Percentiles rank a stretch among this genome's conserved stretches.
These are phyloP conservation scores for Intellagama lesueurii DNA, from an alignment of 2,797 vertebrate species.

Conservation along the genomic window DNA sequence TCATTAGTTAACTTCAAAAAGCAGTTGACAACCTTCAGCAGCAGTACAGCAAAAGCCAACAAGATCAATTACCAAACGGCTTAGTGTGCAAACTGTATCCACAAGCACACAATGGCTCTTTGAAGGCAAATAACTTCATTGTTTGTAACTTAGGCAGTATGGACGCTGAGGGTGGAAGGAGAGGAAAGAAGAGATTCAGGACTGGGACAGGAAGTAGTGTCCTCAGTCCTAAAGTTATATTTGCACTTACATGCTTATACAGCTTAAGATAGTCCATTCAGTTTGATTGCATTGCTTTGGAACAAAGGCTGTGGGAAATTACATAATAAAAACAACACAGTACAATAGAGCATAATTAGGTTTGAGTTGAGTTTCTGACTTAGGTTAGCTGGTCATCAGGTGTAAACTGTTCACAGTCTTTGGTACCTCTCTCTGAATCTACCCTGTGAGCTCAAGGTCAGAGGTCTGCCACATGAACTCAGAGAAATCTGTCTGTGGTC, in stretches of 20 bases:
- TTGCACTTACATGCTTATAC: neutral
- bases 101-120: neutral
- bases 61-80: conserved; percentile 81
- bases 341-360: no score
- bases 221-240: neutral
- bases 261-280: neutral
- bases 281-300: no score
- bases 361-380: no score
- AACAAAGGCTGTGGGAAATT: no score
- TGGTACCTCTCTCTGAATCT: no score
- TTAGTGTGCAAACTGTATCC: conserved; percentile 72
- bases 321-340: no score
- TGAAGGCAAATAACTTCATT: conserved; percentile 32
- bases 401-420: no score
- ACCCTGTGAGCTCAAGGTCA: no score
- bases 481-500: neutral
- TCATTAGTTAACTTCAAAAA: conserved; percentile 81
- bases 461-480: no score
- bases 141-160: neutral
- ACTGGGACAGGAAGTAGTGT: neutral
- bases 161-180: neutral
- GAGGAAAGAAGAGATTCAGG: neutral
- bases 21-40: conserved; percentile 78
- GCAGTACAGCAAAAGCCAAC: conserved; percentile 70
- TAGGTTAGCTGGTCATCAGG: no score